phyloP scores from a whole-genome alignment of 2,888 invertebrate species.

The Alentia gelatinosa region DNA sequence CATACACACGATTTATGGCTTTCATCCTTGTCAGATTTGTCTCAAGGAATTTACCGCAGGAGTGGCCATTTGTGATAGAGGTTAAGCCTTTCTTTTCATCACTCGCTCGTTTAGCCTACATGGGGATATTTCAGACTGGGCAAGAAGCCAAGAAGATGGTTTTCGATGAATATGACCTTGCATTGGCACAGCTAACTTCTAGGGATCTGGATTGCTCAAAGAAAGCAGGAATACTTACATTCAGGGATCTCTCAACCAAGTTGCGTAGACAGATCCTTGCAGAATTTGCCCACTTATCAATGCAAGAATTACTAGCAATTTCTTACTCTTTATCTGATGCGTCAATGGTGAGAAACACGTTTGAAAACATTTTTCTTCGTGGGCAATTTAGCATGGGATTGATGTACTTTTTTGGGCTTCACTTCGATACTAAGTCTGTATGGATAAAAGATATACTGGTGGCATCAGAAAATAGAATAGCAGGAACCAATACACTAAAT shows the following conservation, averaged over 20 bases:
- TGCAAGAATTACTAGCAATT: neutral
- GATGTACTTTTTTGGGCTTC: neutral
- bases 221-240: neutral
- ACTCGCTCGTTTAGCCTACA: neutral
- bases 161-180: neutral
- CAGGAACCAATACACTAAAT: neutral
- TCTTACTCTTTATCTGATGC: neutral
- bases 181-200: neutral
- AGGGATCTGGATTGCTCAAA: neutral
- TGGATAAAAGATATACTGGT: neutral
- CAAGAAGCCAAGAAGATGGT: neutral
- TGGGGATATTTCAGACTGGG: neutral
- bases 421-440: neutral
- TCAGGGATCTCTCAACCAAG: neutral
- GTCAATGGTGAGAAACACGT: neutral
- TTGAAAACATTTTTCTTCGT: neutral
- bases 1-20: neutral
- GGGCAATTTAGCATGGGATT: neutral
- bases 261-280: neutral
- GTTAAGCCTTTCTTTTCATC: neutral
- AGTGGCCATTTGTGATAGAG: neutral
- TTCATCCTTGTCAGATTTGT: neutral
- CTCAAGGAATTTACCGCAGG: neutral
- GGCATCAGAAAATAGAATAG: neutral
- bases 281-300: neutral